A percentile compares a stretch with the other conserved stretches of the same genome.
These are phyloP conservation scores for Chiloscyllium plagiosum DNA, from an alignment of 2,113 vertebrate species.

Conservation along the genomic window DNA sequence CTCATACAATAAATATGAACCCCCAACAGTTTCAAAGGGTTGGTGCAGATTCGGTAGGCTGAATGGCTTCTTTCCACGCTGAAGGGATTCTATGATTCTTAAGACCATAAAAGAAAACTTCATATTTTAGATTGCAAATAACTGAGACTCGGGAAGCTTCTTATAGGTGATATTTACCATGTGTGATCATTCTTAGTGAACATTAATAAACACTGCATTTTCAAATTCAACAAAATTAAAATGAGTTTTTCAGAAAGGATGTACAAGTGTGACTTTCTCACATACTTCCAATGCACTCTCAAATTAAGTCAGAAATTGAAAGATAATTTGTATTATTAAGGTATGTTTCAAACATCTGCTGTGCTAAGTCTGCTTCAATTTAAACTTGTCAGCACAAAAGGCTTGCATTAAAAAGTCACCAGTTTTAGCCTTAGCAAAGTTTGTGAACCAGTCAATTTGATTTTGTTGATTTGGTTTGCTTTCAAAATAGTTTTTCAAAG, in stretches of 20 bases:
- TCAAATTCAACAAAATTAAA: background rate
- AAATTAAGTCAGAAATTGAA: background rate
- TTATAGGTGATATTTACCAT: background rate
- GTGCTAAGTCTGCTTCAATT: background rate
- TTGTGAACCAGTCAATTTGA: background rate
- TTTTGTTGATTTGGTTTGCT: background rate
- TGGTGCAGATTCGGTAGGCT: too few species aligned
- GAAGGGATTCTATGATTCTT: background rate
- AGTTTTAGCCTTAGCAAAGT: background rate
- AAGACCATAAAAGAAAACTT: background rate
- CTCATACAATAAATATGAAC: background rate
- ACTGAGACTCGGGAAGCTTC: background rate
- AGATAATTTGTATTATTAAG: background rate
- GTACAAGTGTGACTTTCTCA: background rate
- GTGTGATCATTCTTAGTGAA: background rate
- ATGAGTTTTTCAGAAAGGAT: background rate
- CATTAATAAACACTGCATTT: constrained; percentile 4
- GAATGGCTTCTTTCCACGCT: too few species aligned
- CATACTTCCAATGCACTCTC: background rate
- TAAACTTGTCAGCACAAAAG: background rate
- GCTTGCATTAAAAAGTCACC: background rate
- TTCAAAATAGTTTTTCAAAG: background rate
- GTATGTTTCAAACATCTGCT: constrained; percentile 5
- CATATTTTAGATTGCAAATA: background rate
- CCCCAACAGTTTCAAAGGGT: background rate